A percentile compares a stretch with the other conserved stretches of the same genome.
phyloP scores from a whole-genome alignment of 23 tunicate species.

The Clavelina lepadiformis region DNA sequence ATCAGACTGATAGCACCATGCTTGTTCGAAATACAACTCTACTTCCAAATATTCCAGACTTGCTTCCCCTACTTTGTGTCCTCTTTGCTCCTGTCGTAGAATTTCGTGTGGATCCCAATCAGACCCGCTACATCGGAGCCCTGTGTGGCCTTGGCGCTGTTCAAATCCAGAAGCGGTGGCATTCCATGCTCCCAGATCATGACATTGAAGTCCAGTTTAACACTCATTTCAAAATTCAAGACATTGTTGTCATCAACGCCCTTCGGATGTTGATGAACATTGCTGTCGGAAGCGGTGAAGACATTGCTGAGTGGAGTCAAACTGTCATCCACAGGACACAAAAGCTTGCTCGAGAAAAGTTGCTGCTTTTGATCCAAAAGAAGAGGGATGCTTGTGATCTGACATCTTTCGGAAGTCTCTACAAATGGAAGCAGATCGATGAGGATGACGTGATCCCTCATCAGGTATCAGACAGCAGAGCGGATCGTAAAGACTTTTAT shows the following conservation, averaged over 20 bases:
- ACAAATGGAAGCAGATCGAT: constrained; percentile 37
- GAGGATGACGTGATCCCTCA: constrained; percentile 14
- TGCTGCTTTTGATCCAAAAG: constrained; percentile 18
- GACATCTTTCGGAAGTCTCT: constrained; percentile 14
- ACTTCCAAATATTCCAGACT: constrained; percentile 55
- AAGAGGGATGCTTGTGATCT: constrained; percentile 10
- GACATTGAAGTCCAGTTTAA: constrained; percentile 71
- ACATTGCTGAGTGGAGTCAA: constrained; percentile 33
- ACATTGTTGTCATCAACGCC: constrained; percentile 46
- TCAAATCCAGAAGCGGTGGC: constrained; percentile 23
- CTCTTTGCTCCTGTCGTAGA: constrained; percentile 74
- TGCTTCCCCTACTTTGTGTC: constrained; percentile 29
- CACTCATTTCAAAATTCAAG: constrained; percentile 29
- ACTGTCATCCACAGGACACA: constrained; percentile 41
- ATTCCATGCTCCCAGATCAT: constrained; percentile 71
- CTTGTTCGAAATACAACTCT: constrained; percentile 72
- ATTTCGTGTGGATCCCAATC: constrained; percentile 35
- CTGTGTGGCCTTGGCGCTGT: constrained; percentile 75
- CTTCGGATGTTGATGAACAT: constrained; percentile 66
- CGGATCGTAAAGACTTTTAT: constrained; percentile 54
- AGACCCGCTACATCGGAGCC: constrained; percentile 58
- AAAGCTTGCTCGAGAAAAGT: constrained; percentile 24
- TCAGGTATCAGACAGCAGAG: constrained; percentile 27
- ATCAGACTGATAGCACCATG: constrained; percentile 75
- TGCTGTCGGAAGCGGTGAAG: constrained; percentile 45